Evolutionary conservation across 2,888 invertebrate genomes (phyloP).

Genomic region (Sminthurinus aureus): DNA sequence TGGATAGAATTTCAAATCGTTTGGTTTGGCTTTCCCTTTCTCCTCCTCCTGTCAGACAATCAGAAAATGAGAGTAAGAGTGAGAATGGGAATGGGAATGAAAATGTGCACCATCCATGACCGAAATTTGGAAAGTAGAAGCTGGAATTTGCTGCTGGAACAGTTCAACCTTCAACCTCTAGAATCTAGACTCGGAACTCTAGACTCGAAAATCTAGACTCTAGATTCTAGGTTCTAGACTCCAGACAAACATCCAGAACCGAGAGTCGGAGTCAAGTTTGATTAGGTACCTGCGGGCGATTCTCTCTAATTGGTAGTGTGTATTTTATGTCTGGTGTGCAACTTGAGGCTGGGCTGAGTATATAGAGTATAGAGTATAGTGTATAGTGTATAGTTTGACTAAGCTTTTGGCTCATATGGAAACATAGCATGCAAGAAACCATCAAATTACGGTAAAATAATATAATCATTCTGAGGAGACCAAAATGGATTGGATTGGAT

Average conservation of each 20-base stretch:
- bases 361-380: background rate
- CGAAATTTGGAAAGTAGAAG: background rate
- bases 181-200: background rate
- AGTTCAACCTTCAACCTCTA: background rate
- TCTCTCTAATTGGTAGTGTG: background rate
- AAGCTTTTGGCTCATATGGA: background rate
- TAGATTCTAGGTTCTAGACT: no score
- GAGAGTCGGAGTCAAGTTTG: background rate
- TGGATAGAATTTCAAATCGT: no score
- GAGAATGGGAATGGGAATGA: background rate
- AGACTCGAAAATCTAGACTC: background rate
- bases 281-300: background rate
- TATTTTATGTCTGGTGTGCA: background rate
- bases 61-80: no score
- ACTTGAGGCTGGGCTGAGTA: background rate
- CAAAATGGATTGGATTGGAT: slow-evolving; percentile 12
- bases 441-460: slow-evolving; percentile 25
- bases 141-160: background rate
- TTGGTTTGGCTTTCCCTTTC: no score
- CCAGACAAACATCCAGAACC: no score
- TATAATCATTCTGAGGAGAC: slow-evolving; percentile 6
- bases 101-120: background rate
- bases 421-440: background rate
- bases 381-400: background rate
- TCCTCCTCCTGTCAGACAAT: no score